Evolutionary conservation across 2,888 invertebrate genomes (phyloP).

Genomic region (Brenthis hecate): DNA sequence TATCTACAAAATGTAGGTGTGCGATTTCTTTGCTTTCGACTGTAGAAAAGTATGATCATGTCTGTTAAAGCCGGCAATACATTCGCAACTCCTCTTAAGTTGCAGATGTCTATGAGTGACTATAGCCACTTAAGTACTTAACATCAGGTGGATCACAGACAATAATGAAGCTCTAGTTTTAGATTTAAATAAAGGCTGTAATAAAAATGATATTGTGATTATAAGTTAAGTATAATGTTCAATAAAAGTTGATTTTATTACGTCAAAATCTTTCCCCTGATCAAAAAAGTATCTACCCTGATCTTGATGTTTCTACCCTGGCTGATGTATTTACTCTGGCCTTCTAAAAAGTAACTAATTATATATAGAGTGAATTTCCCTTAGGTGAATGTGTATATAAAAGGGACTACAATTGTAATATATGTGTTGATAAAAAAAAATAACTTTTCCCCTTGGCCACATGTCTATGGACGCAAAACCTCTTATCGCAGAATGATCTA

Average conservation of each 20-base stretch:
- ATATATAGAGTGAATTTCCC: constrained; percentile 37
- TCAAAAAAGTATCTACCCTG: constrained; percentile 37
- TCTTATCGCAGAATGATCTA: constrained; percentile 21
- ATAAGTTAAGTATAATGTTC: neutral
- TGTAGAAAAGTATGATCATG: no score
- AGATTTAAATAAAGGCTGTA: neutral
- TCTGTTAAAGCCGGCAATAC: no score
- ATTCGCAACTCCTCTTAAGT: no score
- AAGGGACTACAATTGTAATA: constrained; percentile 33
- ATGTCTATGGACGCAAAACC: constrained; percentile 5
- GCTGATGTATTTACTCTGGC: constrained; percentile 40
- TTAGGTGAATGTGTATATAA: constrained; percentile 33
- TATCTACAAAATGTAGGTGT: no score
- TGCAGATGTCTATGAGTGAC: no score
- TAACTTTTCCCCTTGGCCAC: constrained; percentile 12
- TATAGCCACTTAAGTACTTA: no score
- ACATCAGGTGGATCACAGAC: no score
- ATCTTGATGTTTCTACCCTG: constrained; percentile 41
- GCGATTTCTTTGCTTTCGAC: no score
- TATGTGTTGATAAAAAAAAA: constrained; percentile 27
- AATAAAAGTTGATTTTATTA: constrained; percentile 1
- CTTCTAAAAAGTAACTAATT: constrained; percentile 40
- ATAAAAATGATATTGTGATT: constrained; percentile 1
- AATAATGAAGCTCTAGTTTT: no score
- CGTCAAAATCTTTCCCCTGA: constrained; percentile 6